phyloP scores from a whole-genome alignment of 2,888 invertebrate species.

The Tipula confusa region DNA sequence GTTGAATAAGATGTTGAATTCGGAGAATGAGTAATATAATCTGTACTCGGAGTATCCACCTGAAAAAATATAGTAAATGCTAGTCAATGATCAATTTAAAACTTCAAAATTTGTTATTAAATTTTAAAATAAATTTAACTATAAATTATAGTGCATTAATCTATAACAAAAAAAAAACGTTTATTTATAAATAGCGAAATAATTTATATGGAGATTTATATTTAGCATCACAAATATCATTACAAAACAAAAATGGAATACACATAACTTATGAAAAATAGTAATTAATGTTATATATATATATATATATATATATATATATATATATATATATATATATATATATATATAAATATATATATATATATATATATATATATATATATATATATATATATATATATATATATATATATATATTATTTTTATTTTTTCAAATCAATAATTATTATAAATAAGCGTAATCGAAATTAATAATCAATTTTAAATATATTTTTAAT shows the following conservation, averaged over 20 bases:
- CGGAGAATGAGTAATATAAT: conserved; percentile 36
- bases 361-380: too few relatives aligned
- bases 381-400: too few relatives aligned
- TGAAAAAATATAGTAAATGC: conserved; percentile 32
- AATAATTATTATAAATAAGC: background rate
- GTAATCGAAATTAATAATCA: background rate
- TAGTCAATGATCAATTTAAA: background rate
- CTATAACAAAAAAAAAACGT: background rate
- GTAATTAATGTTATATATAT: too few relatives aligned
- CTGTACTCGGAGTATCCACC: conserved; percentile 36
- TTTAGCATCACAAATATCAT: background rate
- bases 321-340: too few relatives aligned
- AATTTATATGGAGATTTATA: background rate
- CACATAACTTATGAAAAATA: background rate
- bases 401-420: too few relatives aligned
- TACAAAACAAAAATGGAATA: background rate
- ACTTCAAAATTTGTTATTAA: background rate
- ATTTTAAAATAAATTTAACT: background rate
- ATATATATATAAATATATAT: too few relatives aligned
- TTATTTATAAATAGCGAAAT: background rate
- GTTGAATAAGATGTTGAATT: conserved; percentile 37
- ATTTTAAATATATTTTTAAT: background rate
- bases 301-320: too few relatives aligned
- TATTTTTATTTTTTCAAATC: background rate
- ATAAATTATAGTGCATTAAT: background rate